Evolutionary conservation across 2,888 invertebrate genomes (phyloP), one percentile per base, ranked within the genome.

Genomic region (Limnephilus lunatus): DNA sequence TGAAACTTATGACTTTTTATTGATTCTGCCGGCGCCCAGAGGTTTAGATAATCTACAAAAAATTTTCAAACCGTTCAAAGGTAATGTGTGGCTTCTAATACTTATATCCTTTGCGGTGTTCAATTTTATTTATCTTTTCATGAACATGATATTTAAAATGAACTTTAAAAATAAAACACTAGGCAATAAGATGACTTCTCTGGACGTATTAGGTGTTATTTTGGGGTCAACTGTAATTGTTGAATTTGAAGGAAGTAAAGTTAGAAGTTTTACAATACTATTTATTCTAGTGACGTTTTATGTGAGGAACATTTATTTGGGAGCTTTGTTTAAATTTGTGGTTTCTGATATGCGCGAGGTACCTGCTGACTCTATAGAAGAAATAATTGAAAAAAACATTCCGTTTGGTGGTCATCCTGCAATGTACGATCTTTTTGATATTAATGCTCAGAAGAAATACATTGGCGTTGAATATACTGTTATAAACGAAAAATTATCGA

Each of bases 251-350:
- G 68, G 44, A 90, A 82, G 35, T 15, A n/a, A n/a, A 30, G 12
- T 81, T 25, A 35, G 30, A 11, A 31, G 32, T 19, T 81, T 90
- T 90, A 82, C 68, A 5, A 14, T 90, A 12, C 14, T 81, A 12
- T 81, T 53, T 32, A 19, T 90, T 9, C 14, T 30, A 1, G 82
- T 90, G 82, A n/a, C 89, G 5, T 90, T 90, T 82, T 90, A 81
- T n/a, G 68, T 90, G 15, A 81, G 89, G 15, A 90, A 90, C 44
- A 81, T 68, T 81, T 90, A 90, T 81, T 39, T 90, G n/a, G 89
- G 35, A 32, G 81, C 12, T 30, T 44, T 81, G 82, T 90, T 81
- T 15, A 90, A 90, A 44, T 90, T 12, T 39, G 81, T 90, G 31
- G 30, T 90, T 53, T 25, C 81, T n/a, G 89, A 90, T 39, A 30